Percentiles rank a stretch among this genome's conserved stretches.
phyloP scores from a whole-genome alignment of 2,888 invertebrate species.

The Ennomos quercinarius region DNA sequence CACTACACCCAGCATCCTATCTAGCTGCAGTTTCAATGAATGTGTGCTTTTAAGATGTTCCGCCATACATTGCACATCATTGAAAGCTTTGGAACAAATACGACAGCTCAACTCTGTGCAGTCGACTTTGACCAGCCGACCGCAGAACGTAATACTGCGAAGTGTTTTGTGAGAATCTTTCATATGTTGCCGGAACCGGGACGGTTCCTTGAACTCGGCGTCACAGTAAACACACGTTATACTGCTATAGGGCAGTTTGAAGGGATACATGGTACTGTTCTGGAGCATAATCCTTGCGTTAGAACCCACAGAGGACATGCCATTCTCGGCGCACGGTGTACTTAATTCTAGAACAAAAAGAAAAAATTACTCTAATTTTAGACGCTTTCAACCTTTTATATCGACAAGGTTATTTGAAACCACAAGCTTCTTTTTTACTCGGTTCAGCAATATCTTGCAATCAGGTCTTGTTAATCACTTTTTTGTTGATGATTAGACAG shows the following conservation, averaged over 20 bases:
- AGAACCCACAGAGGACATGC: conserved; percentile 30
- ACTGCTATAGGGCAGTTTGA: conserved; percentile 68
- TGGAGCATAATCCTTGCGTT: conserved; percentile 75
- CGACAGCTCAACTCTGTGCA: conserved; percentile 63
- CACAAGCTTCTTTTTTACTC: no score
- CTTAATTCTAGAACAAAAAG: conserved; percentile 76
- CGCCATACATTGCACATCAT: conserved; percentile 45
- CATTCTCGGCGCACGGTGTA: conserved; percentile 63
- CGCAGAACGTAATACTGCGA: conserved; percentile 54
- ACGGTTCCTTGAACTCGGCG: conserved; percentile 64
- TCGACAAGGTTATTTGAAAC: no score
- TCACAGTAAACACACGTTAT: conserved; percentile 78
- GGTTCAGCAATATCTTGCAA: no score
- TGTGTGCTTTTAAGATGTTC: conserved; percentile 56
- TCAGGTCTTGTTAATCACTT: no score
- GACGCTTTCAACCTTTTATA: not conserved
- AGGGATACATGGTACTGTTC: conserved; percentile 76
- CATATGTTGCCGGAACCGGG: conserved; percentile 63
- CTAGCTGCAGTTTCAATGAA: conserved; percentile 34
- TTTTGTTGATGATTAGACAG: no score
- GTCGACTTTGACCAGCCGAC: conserved; percentile 56
- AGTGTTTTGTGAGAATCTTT: conserved; percentile 50
- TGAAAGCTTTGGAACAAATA: conserved; percentile 52
- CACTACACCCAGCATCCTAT: conserved; percentile 30
- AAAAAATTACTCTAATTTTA: conserved; percentile 47